A percentile compares a stretch with the other conserved stretches of the same genome.
Evolutionary conservation across 2,888 invertebrate species (phyloP).

Genomic region (Nudaria mundana): DNA sequence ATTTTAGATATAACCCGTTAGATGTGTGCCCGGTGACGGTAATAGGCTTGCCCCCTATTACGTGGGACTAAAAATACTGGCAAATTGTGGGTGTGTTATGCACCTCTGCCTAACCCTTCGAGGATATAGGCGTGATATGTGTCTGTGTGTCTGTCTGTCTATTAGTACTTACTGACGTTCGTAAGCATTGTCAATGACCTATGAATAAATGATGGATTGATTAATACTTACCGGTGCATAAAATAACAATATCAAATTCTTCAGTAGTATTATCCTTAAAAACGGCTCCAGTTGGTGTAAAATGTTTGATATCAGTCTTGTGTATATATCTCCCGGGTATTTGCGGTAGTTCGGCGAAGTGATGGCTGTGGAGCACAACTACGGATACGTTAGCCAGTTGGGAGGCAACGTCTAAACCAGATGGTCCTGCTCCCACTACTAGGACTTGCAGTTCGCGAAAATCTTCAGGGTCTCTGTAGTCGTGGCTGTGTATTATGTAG

Average conservation of each 20-base stretch:
- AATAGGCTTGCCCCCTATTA: no score
- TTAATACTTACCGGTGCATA: conserved; percentile 84
- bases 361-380: conserved; percentile 80
- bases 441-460: conserved; percentile 82
- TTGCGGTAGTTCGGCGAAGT: conserved; percentile 61
- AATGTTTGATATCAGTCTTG: conserved; percentile 76
- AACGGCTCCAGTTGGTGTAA: conserved; percentile 71
- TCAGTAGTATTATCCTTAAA: conserved; percentile 83
- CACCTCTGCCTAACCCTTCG: no score
- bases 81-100: no score
- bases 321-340: conserved; percentile 74
- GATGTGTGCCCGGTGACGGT: no score
- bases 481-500: conserved; percentile 85
- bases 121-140: no score
- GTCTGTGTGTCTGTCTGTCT: no score
- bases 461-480: conserved; percentile 84
- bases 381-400: conserved; percentile 80
- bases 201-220: background rate
- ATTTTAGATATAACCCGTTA: no score
- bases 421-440: conserved; percentile 86
- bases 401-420: conserved; percentile 86
- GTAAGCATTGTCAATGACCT: no score
- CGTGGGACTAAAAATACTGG: no score
- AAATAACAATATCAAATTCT: conserved; percentile 83
- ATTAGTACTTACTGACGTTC: no score